Evolutionary conservation across 2,888 invertebrate species (phyloP).

Genomic region (Drosophila pseudotakahashii): DNA sequence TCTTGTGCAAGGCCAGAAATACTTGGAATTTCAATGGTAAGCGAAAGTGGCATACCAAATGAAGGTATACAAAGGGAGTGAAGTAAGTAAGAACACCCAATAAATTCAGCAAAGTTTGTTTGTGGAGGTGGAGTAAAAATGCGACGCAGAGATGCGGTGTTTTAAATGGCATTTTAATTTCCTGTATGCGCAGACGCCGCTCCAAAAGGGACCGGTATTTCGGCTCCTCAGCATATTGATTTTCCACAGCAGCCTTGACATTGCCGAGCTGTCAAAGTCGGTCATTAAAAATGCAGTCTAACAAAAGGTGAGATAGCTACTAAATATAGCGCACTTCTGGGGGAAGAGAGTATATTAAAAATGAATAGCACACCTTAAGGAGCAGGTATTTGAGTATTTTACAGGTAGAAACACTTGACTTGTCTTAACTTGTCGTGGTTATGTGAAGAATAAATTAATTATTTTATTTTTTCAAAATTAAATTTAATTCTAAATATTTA

Average conservation of each 20-base stretch:
- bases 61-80: not conserved
- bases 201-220: slow-evolving; percentile 15
- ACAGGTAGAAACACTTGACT: not conserved
- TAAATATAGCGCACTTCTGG: slow-evolving; percentile 43
- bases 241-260: slow-evolving; percentile 37
- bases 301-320: slow-evolving; percentile 30
- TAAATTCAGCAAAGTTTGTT: slow-evolving; percentile 19
- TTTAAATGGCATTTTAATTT: slow-evolving; percentile 45
- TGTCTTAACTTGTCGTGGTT: too few species aligned
- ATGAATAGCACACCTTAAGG: slow-evolving; percentile 25
- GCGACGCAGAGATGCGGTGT: slow-evolving; percentile 9
- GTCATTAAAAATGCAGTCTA: slow-evolving; percentile 22
- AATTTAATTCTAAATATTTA: too few species aligned
- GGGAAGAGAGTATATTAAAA: not conserved
- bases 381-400: not conserved
- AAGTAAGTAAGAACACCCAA: not conserved
- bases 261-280: slow-evolving; percentile 42
- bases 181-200: slow-evolving; percentile 45
- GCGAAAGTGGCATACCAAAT: slow-evolving; percentile 1
- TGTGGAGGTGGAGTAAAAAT: not conserved
- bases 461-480: too few species aligned
- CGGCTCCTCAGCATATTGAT: slow-evolving; percentile 38
- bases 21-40: slow-evolving; percentile 1
- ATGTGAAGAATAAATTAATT: too few species aligned
- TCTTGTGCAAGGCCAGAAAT: slow-evolving; percentile 5